Base-by-base conservation (phyloP, 92 coral and sea anemone species). In the Palythoa grandis region DNA sequence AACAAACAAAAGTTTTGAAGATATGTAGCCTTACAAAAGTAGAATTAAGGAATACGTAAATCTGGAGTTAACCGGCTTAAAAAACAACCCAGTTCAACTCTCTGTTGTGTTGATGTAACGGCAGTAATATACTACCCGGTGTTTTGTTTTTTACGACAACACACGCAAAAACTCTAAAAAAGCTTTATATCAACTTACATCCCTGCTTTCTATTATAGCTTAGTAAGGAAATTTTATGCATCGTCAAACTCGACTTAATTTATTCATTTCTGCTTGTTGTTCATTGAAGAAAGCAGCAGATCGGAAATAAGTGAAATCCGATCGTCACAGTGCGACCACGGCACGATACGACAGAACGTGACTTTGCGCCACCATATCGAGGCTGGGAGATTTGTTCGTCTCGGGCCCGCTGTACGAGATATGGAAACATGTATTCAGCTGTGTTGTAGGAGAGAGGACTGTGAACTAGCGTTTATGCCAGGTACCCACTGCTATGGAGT, bases 391-490 rank as follows among this genome's bases (percentile, higher is more conserved):
- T 94, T 94, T 78, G 92, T 91, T 65, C 94, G 95, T 11, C 93
- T 93, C 3, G 99, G 99, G 8, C 88, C 88, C 54, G 98, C 95
- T 8, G 85, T 80, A 39, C 87, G 78, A 17, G 90, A 87, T 79
- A 93, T 96, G 91, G 87, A 86, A 29, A 90, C 96, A n/a, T 96
- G 99, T 52, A 95, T 96, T 11, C 96, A 88, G 73, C 70, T 92
- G 90, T 96, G 99, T 52, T 96, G 99, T 76, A 93, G 88, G 73
- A 93, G 87, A 63, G 93, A 90, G 65, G 99, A 96, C 52, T 96
- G 99, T 68, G 99, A 96, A 77, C 91, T 96, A 92, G 99, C 99
- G 3, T 94, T 95, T 74, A 92, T 95, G 97, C 94, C 98, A 13
- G 98, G 96, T 25, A 87, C 88, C 40, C 99, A 96, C 65, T 96